A percentile compares a stretch with the other conserved stretches of the same genome.
These are phyloP conservation scores for Spinus olivaceus DNA, from an alignment of 2,797 vertebrate species.

Conservation along the genomic window DNA sequence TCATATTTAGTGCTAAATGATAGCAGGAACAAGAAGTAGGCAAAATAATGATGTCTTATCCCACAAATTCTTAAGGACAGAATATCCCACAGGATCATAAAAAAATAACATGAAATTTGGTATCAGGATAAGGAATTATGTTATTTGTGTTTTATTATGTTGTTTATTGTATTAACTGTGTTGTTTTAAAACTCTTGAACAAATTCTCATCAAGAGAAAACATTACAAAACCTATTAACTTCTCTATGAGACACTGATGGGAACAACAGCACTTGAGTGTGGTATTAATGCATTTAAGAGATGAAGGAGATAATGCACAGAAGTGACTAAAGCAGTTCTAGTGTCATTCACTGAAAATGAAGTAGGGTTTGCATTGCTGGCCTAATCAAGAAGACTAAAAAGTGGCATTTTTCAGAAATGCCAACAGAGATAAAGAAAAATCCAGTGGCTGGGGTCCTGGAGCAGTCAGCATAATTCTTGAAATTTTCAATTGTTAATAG, in stretches of 20 bases:
- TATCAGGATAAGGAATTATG: rapidly evolving
- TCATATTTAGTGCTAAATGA: not conserved
- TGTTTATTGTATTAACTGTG: not conserved
- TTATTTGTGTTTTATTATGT: not conserved
- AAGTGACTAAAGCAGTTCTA: not conserved
- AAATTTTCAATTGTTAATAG: not conserved
- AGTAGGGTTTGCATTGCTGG: not conserved
- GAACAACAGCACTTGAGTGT: not conserved
- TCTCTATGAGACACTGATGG: not conserved
- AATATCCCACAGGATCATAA: rapidly evolving
- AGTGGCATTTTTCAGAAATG: not conserved
- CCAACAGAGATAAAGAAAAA: not conserved
- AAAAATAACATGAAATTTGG: not conserved
- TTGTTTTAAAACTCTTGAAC: not conserved
- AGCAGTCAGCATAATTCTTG: not conserved
- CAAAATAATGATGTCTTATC: not conserved
- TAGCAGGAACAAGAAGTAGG: not conserved
- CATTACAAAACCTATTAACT: not conserved
- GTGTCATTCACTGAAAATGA: not conserved
- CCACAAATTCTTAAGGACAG: not conserved
- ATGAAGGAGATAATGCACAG: not conserved
- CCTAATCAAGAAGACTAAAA: not conserved
- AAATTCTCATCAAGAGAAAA: not conserved
- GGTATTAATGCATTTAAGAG: not conserved
- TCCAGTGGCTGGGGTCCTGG: not conserved